Percentiles rank a stretch among this genome's conserved stretches.
Conservation (phyloP, 2,888 invertebrate genomes). For the Chrysomela aeneicollis region DNA sequence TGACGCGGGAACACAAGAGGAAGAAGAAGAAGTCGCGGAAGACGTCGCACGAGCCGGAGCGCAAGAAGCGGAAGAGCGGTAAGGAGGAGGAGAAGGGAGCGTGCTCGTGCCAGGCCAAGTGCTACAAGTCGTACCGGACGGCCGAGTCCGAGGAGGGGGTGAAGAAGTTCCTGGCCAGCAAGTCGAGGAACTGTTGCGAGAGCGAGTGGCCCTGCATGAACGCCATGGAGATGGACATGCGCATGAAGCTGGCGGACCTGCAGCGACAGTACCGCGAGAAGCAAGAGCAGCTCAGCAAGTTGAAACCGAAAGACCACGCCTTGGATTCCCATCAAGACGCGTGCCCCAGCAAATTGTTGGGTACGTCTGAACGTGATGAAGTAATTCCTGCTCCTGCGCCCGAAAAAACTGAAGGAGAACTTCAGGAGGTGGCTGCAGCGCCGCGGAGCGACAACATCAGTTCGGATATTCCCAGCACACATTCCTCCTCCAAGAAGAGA, state of each 20-base stretch:
- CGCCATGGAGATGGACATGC: conserved; percentile 83
- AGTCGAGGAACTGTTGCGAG: conserved; percentile 51
- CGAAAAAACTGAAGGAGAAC: not conserved
- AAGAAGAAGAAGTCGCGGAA: conserved; percentile 62
- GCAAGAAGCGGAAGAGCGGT: conserved; percentile 57
- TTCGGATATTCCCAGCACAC: conserved; percentile 37
- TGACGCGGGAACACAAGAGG: conserved; percentile 53
- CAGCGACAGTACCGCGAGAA: conserved; percentile 85
- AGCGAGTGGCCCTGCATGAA: conserved; percentile 66
- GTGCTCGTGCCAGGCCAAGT: conserved; percentile 50
- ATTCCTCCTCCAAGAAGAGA: conserved; percentile 73
- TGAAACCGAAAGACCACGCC: conserved; percentile 66
- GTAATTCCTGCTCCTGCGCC: conserved; percentile 53
- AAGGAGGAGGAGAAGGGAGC: conserved; percentile 43
- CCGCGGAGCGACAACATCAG: not conserved
- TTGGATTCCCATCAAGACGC: conserved; percentile 59
- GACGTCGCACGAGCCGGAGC: conserved; percentile 56
- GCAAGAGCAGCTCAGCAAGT: conserved; percentile 79
- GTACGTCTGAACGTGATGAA: conserved; percentile 52
- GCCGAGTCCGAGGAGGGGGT: conserved; percentile 61
- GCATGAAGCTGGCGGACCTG: conserved; percentile 80
- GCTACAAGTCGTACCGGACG: conserved; percentile 55
- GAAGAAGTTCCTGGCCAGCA: conserved; percentile 56
- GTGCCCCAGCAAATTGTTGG: conserved; percentile 61
- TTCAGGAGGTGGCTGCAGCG: no score